A percentile compares a stretch with the other conserved stretches of the same genome.
phyloP scores from a whole-genome alignment of 2,888 invertebrate species.

The Vesta saturnalis region DNA sequence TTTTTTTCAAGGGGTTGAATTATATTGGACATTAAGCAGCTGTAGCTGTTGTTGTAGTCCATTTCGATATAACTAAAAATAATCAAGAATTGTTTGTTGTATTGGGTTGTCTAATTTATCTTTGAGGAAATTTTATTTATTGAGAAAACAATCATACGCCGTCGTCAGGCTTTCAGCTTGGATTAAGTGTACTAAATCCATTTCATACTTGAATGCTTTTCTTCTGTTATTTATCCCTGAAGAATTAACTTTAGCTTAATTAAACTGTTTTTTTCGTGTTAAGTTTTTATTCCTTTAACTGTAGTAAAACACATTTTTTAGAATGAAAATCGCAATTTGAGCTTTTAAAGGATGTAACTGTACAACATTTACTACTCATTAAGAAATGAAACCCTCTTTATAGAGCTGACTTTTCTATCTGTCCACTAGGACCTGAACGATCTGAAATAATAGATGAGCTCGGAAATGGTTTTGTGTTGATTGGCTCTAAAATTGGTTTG shows the following conservation, averaged over 20 bases:
- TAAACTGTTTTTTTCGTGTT: too few relatives aligned
- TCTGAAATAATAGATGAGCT: neutral
- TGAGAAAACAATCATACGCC: neutral
- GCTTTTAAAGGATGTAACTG: too few relatives aligned
- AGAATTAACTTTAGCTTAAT: too few relatives aligned
- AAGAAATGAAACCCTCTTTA: neutral
- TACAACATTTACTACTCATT: too few relatives aligned
- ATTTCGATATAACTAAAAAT: neutral
- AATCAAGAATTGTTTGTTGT: neutral
- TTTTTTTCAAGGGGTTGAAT: too few relatives aligned
- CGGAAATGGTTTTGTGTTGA: constrained; percentile 1
- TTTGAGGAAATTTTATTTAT: neutral
- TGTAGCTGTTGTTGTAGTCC: neutral
- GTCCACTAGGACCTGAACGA: neutral
- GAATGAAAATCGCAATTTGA: too few relatives aligned
- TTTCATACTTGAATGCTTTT: neutral
- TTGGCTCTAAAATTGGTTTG: neutral
- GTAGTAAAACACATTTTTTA: too few relatives aligned
- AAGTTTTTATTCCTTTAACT: too few relatives aligned
- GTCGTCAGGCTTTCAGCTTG: too few relatives aligned
- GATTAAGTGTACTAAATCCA: neutral
- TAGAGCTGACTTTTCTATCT: neutral
- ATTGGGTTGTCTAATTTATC: neutral
- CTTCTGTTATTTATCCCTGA: too few relatives aligned
- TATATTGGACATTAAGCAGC: neutral